Conservation (phyloP, 2,888 invertebrate species). For the Eupithecia insigniata region DNA sequence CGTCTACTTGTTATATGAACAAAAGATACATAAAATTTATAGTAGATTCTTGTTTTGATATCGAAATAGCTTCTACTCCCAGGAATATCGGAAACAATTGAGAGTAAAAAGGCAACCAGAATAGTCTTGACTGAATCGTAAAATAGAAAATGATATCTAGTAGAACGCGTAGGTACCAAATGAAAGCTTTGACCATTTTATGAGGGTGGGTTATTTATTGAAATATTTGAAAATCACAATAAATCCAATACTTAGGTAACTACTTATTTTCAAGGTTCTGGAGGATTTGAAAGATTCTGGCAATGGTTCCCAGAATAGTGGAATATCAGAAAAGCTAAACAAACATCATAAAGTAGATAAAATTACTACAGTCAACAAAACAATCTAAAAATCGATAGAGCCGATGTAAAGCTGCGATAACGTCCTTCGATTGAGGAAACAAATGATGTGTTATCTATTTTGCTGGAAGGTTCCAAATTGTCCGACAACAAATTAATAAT, state of each 20-base stretch:
- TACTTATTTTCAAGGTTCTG: background rate
- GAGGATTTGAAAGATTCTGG: background rate
- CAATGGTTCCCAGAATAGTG: background rate
- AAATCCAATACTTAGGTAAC: background rate
- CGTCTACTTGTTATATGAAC: background rate
- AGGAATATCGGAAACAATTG: background rate
- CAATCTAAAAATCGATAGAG: conserved; percentile 30
- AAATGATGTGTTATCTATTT: conserved; percentile 24
- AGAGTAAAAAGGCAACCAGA: background rate
- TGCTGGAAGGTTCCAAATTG: conserved; percentile 19
- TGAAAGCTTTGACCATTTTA: background rate
- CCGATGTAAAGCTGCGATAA: conserved; percentile 16
- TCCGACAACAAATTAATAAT: conserved; percentile 14
- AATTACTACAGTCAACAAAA: conserved; percentile 6
- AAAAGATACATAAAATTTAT: background rate
- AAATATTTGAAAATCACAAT: background rate
- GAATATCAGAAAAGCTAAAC: background rate
- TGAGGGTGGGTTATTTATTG: background rate
- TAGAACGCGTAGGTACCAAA: background rate
- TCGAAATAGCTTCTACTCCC: conserved; percentile 3
- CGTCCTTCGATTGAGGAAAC: conserved; percentile 16
- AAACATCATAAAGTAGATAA: background rate
- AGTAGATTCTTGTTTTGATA: background rate
- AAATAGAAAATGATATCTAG: background rate
- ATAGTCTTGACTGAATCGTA: background rate